Conservation (phyloP, 2,113 vertebrate genomes). For the Mus spicilegus region DNA sequence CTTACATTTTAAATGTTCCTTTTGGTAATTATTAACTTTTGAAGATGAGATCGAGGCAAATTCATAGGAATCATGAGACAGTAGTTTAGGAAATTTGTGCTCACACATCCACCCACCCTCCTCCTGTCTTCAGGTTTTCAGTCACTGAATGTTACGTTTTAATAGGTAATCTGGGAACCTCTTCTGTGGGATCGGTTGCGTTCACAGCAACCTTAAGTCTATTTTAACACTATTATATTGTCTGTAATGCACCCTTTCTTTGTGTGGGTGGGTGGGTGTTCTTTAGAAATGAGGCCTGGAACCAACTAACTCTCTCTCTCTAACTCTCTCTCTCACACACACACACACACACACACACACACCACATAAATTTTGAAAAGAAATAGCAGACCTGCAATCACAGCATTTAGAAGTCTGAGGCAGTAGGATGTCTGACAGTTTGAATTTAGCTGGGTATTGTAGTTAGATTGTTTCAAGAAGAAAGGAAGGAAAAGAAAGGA, state of each 20-base stretch:
- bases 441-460: neutral
- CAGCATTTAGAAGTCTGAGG: too few relatives aligned
- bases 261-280: neutral
- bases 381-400: neutral
- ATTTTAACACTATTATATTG: neutral
- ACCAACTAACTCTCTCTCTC: too few relatives aligned
- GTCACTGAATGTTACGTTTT: neutral
- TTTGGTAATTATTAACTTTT: neutral
- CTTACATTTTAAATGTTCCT: neutral
- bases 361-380: neutral
- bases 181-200: neutral
- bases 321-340: too few relatives aligned
- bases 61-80: neutral
- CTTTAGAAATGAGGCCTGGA: constrained; percentile 38
- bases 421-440: neutral
- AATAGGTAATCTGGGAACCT: neutral
- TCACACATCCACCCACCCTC: neutral
- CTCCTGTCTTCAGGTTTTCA: neutral
- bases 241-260: neutral
- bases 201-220: neutral
- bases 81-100: neutral
- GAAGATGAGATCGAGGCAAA: constrained; percentile 20
- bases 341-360: neutral
- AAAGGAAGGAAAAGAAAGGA: too few relatives aligned
- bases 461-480: neutral